Percentiles rank a stretch among this genome's conserved stretches.
phyloP scores from a whole-genome alignment of 2,888 invertebrate species.

The Cantharis nigra region DNA sequence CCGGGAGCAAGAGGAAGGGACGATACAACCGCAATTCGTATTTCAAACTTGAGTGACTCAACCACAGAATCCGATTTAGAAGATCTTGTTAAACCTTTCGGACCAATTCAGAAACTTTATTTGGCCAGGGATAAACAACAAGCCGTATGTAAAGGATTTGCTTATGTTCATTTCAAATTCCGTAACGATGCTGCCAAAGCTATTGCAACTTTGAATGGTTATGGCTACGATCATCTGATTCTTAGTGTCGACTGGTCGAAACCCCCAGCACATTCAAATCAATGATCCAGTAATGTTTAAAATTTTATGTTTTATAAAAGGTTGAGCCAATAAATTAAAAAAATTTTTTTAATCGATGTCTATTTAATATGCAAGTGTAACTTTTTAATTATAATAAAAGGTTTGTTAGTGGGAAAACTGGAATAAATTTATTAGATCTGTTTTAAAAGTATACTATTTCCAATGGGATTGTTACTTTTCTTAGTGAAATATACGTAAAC shows the following conservation, averaged over 20 bases:
- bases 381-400: background rate
- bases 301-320: background rate
- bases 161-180: slow-evolving; percentile 95
- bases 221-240: slow-evolving; percentile 97
- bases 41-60: slow-evolving; percentile 96
- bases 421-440: too few relatives aligned
- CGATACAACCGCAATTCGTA: slow-evolving; percentile 90
- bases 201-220: slow-evolving; percentile 85
- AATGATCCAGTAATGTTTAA: background rate
- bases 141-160: slow-evolving; percentile 93
- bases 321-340: background rate
- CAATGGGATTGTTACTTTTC: too few relatives aligned
- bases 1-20: slow-evolving; percentile 59
- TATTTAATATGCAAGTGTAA: background rate
- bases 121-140: slow-evolving; percentile 92
- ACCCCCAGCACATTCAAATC: slow-evolving; percentile 54
- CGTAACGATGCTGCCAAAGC: slow-evolving; percentile 91
- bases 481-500: too few relatives aligned
- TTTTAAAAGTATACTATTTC: too few relatives aligned
- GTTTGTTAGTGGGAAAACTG: background rate
- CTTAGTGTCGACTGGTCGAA: slow-evolving; percentile 99
- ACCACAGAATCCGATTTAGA: slow-evolving; percentile 94
- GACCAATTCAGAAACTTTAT: slow-evolving; percentile 90
- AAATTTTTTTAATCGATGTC: background rate
- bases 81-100: slow-evolving; percentile 92